Evolutionary conservation across 2,888 invertebrate genomes (phyloP).

Genomic region (Noctua janthe): DNA sequence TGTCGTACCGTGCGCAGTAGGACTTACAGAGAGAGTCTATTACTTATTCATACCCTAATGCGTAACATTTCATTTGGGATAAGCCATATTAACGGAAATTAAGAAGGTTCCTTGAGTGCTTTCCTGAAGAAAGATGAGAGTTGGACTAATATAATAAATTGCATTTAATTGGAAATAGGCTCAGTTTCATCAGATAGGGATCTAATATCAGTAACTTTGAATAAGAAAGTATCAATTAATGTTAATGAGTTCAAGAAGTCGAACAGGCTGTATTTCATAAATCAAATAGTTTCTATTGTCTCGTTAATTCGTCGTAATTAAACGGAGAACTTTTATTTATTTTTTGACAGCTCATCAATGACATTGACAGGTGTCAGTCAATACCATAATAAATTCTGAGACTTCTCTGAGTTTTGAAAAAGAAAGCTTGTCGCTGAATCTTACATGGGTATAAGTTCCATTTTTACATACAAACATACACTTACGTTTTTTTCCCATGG

Average conservation of each 20-base stretch:
- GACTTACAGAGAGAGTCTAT: background rate
- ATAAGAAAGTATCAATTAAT: conserved; percentile 27
- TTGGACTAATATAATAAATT: conserved; percentile 41
- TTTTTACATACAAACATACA: background rate
- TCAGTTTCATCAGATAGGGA: background rate
- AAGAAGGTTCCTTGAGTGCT: conserved; percentile 47
- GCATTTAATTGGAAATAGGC: conserved; percentile 21
- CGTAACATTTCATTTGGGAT: conserved; percentile 40
- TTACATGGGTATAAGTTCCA: background rate
- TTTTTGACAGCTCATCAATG: background rate
- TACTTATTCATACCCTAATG: conserved; percentile 39
- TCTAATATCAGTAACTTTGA: conserved; percentile 7
- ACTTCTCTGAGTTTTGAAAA: background rate
- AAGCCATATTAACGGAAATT: conserved; percentile 48
- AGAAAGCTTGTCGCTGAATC: background rate
- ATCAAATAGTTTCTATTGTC: background rate
- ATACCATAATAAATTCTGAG: background rate
- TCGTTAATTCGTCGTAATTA: background rate
- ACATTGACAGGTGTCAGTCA: background rate
- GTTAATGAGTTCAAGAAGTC: background rate
- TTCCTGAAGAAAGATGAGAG: conserved; percentile 22
- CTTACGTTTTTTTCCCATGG: background rate
- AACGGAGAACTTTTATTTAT: background rate
- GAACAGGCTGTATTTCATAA: background rate
- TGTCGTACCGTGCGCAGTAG: background rate